These are phyloP conservation scores for Rhynchotus rufescens DNA, from an alignment of 2,797 vertebrate genomes.

Conservation along the genomic window DNA sequence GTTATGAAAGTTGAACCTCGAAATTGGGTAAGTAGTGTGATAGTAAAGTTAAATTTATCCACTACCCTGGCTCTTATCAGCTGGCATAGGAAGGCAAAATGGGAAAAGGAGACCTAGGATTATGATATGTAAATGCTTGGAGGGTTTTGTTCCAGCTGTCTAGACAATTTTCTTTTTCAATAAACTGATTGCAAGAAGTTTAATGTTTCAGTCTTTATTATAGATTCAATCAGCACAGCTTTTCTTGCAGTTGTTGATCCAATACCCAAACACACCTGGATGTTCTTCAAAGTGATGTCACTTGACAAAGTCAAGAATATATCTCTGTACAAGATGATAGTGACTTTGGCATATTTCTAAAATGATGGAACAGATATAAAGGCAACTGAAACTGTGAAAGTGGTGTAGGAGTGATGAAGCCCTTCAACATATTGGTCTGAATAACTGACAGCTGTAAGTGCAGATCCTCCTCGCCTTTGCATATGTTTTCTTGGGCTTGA, in stretches of 20 bases:
- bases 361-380: not conserved
- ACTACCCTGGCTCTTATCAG: not conserved
- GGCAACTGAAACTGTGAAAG: not conserved
- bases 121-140: not conserved
- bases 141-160: constrained; percentile 1
- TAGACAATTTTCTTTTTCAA: constrained; percentile 44
- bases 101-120: not conserved
- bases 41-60: not conserved
- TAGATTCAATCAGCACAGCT: not conserved
- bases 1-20: constrained; percentile 3
- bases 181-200: not conserved
- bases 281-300: not conserved
- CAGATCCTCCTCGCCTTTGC: not conserved
- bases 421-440: not conserved
- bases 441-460: not conserved
- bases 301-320: not conserved
- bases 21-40: not conserved
- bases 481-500: not conserved
- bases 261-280: not conserved
- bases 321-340: not conserved
- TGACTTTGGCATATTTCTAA: not conserved
- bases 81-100: not conserved
- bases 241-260: not conserved
- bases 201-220: not conserved
- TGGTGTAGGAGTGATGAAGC: not conserved